Evolutionary conservation across 2,797 vertebrate species (phyloP), one percentile per base, ranked within the genome.

Genomic region (Enteromius afrohamiltoni): DNA sequence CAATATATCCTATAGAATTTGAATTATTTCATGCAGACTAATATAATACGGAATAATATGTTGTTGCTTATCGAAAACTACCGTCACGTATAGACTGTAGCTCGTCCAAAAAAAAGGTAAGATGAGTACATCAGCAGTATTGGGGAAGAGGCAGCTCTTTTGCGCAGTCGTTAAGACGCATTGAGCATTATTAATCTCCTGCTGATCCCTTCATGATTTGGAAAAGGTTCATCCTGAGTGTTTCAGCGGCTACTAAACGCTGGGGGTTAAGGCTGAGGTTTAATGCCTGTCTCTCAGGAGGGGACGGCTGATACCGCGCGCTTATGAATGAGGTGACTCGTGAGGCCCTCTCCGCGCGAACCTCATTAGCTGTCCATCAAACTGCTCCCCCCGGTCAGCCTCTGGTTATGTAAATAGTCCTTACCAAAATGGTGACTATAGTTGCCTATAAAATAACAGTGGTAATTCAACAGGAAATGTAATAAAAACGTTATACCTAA

Each of bases 281-380:
- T 90, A 89, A 89, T 90, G 87, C 85, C 87, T 73, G 6, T 91
- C 88, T 91, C 88, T 91, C 90, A 87, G 42, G 86, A 47, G 67
- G 0, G 53, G 84, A 89, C 49, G 87, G 86, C 90, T 90, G 91
- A 93, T 92, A 91, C 78, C 73, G 26, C 49, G n/a, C 53, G 80
- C 80, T 89, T 92, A 93, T 92, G 91, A 86, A 94, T 93, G 93
- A 94, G 91, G 93, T 94, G 93, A 86, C 14, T 58, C 85, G 31
- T 91, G 92, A 93, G 79, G 75, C 83, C 85, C 70, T 69, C 84
- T 87, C 84, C 11, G 42, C 86, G 86, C 34, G 86, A 89, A 88
- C 87, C 85, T 90, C 83, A 84, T 87, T 88, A 71, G 82, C 86
- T 79, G 87, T 92, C 87, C 89, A 90, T 92, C 92, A 92, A 6